Conservation (phyloP, 2,888 invertebrate species). For the Cantharis nigra region DNA sequence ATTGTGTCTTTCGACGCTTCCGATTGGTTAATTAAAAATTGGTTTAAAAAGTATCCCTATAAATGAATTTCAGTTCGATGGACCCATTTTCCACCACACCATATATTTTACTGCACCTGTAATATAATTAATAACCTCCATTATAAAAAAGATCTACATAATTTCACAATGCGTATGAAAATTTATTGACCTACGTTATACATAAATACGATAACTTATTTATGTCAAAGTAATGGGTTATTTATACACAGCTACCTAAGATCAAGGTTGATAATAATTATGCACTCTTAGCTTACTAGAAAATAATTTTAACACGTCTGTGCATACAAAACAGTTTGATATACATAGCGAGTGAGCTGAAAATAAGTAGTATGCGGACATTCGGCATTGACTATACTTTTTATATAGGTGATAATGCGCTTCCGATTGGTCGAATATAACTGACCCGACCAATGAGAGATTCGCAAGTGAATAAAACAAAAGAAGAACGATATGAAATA, state of each 20-base stretch:
- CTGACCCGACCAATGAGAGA: too few relatives aligned
- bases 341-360: not conserved
- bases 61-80: not conserved
- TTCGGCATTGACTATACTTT: not conserved
- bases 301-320: constrained; percentile 20
- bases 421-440: too few relatives aligned
- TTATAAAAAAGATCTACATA: not conserved
- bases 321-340: not conserved
- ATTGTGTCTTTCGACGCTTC: too few relatives aligned
- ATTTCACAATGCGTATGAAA: not conserved
- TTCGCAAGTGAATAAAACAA: too few relatives aligned
- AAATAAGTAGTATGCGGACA: not conserved
- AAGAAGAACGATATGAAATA: too few relatives aligned
- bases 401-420: too few relatives aligned
- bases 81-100: not conserved
- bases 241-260: constrained; percentile 26
- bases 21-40: not conserved
- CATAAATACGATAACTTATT: constrained; percentile 24
- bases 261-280: constrained; percentile 29
- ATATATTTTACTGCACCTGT: not conserved
- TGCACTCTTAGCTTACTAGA: constrained; percentile 27
- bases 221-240: constrained; percentile 26
- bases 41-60: not conserved
- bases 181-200: not conserved
- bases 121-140: not conserved